A percentile compares a stretch with the other conserved stretches of the same genome.
These are phyloP conservation scores for Eublepharis macularius DNA, from an alignment of 2,113 vertebrate genomes.

Conservation along the genomic window DNA sequence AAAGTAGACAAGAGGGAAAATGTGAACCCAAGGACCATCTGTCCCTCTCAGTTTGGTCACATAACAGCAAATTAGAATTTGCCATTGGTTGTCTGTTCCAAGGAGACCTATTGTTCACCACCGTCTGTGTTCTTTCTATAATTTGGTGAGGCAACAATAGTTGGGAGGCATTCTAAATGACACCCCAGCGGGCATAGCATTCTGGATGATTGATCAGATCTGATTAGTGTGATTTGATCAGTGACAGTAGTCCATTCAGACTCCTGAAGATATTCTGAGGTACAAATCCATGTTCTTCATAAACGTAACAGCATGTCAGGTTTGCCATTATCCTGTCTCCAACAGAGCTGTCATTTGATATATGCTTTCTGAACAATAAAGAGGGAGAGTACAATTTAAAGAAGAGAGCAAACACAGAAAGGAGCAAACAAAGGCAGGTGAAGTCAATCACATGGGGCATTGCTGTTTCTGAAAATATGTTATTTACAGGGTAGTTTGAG, in stretches of 20 bases:
- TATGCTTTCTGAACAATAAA: neutral
- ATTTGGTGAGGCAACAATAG: neutral
- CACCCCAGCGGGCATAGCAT: neutral
- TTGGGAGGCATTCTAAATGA: neutral
- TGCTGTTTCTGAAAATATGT: neutral
- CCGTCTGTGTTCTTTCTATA: neutral
- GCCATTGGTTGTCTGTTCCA: no score
- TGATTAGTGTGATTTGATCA: neutral
- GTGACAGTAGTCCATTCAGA: slow-evolving; percentile 20
- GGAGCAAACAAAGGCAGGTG: accelerated
- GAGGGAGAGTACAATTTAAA: neutral
- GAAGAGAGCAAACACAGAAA: neutral
- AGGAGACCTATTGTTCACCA: neutral
- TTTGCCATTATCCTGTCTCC: neutral
- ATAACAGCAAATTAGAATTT: no score
- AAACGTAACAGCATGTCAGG: slow-evolving; percentile 1
- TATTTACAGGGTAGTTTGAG: neutral
- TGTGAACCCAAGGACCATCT: no score
- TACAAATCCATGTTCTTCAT: slow-evolving; percentile 11
- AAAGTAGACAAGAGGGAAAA: no score
- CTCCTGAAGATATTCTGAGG: neutral
- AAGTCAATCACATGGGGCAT: neutral
- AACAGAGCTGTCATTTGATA: slow-evolving; percentile 13
- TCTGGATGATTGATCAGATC: neutral
- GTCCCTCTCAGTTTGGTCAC: no score